Evolutionary conservation across 1,140 invertebrate genomes (phyloP), one percentile per base, ranked within the genome.

Genomic region (Nasonia longicornis): DNA sequence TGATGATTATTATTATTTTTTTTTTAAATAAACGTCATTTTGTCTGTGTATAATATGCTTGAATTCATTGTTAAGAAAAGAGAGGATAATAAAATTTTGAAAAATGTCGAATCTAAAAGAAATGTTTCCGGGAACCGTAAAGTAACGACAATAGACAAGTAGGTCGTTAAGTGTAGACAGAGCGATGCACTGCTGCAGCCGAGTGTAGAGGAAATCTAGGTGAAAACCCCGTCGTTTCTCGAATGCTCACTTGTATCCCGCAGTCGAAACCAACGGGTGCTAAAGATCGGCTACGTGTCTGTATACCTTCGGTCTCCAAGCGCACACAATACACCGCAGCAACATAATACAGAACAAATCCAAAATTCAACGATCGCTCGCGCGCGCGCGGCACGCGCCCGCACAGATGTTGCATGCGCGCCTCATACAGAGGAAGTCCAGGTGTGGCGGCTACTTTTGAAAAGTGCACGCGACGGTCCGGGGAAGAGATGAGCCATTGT

Each of bases 321-420:
- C 12, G 14, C 14, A 3, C 26, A 77, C n/a, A 77, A 66, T 67
- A 38, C 52, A 45, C 35, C 35, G 20, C 52, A n/a, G 52, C 16
- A 58, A 58, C 52, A 58, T 58, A 29, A 35, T 26, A 26, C n/a
- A 63, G 63, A 67, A 67, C 63, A 77, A 67, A 77, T 77, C 26
- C 35, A 66, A 58, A 58, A 58, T 58, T 58, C 52, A 58, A 58
- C 20, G 52, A 58, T 58, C 16, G 52, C 52, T 58, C 52, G 52
- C 52, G 52, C 66, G 26, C 66, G 26, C 10, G 2, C n/a, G 69
- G 31, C 69, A 64, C 77, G 70, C 69, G 70, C 70, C 42, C 38
- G 48, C 48, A 70, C 85, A 86, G 85, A 85, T 85, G 85, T 83
- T n/a, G 2, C 66, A 6, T 3, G 67, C 52, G 64, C 64, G 71